Evolutionary conservation across 2,113 vertebrate genomes (phyloP).

Genomic region (Platichthys flesus): DNA sequence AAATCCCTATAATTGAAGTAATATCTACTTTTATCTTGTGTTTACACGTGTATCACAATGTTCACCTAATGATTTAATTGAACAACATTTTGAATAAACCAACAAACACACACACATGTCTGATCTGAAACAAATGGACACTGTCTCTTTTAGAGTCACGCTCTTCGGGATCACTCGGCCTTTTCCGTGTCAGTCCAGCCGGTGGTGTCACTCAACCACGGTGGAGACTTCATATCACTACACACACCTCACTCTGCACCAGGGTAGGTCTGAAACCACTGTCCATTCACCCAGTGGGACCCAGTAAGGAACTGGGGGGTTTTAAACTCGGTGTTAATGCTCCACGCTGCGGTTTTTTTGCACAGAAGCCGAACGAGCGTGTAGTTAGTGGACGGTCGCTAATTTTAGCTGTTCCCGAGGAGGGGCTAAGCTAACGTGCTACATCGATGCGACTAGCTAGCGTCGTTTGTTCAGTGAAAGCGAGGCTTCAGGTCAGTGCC

Average conservation of each 20-base stretch:
- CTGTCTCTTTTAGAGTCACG: constrained; percentile 76
- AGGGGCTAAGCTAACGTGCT: constrained; percentile 47
- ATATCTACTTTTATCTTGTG: too few relatives aligned
- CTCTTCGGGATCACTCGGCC: constrained; percentile 48
- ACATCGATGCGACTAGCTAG: constrained; percentile 36
- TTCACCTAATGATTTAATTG: too few relatives aligned
- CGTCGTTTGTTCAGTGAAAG: constrained; percentile 23
- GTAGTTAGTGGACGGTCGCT: constrained; percentile 45
- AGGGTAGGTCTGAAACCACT: constrained; percentile 73
- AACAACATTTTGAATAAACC: too few relatives aligned
- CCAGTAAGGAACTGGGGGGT: too few relatives aligned
- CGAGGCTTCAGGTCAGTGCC: background rate
- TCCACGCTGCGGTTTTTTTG: background rate
- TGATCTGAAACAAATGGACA: background rate
- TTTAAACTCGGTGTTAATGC: background rate
- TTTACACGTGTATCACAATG: too few relatives aligned
- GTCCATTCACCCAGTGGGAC: background rate
- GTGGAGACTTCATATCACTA: constrained; percentile 63
- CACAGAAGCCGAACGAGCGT: constrained; percentile 6
- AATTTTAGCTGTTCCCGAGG: constrained; percentile 61
- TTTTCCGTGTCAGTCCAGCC: constrained; percentile 77
- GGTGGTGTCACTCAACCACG: constrained; percentile 80
- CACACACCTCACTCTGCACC: constrained; percentile 45
- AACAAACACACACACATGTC: too few relatives aligned
- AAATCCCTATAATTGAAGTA: too few relatives aligned